Conservation (phyloP, 2,888 invertebrate genomes). For the Morpho helenor region DNA sequence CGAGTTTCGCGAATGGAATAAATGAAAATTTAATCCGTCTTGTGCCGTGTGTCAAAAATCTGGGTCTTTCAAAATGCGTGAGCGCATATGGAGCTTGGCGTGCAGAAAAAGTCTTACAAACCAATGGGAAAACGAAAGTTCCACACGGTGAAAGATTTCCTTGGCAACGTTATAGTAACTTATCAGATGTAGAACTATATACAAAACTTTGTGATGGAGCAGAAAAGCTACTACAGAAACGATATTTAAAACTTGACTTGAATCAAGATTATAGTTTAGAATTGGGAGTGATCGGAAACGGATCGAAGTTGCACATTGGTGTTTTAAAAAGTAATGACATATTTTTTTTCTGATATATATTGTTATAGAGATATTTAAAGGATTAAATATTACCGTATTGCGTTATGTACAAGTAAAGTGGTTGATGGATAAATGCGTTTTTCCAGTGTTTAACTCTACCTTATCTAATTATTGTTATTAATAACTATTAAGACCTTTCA, state of each 20-base stretch:
- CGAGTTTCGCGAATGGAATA: conserved; percentile 18
- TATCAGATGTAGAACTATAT: conserved; percentile 69
- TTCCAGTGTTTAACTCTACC: too few species aligned
- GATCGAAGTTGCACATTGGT: conserved; percentile 62
- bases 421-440: too few species aligned
- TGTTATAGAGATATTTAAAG: too few species aligned
- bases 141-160: conserved; percentile 56
- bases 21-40: conserved; percentile 25
- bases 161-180: conserved; percentile 59
- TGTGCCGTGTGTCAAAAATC: conserved; percentile 45
- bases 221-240: conserved; percentile 68
- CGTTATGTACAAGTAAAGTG: too few species aligned
- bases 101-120: conserved; percentile 52
- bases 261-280: conserved; percentile 73
- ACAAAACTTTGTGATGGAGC: conserved; percentile 70
- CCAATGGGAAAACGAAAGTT: conserved; percentile 32
- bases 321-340: conserved; percentile 61
- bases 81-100: conserved; percentile 77
- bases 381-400: too few species aligned
- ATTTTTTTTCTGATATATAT: too few species aligned
- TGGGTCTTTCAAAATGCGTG: conserved; percentile 74
- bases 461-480: too few species aligned
- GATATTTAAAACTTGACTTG: conserved; percentile 67
- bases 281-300: conserved; percentile 72
- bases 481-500: too few species aligned